phyloP scores from a whole-genome alignment of 1,140 invertebrate species.

The Saccostrea glomerata region DNA sequence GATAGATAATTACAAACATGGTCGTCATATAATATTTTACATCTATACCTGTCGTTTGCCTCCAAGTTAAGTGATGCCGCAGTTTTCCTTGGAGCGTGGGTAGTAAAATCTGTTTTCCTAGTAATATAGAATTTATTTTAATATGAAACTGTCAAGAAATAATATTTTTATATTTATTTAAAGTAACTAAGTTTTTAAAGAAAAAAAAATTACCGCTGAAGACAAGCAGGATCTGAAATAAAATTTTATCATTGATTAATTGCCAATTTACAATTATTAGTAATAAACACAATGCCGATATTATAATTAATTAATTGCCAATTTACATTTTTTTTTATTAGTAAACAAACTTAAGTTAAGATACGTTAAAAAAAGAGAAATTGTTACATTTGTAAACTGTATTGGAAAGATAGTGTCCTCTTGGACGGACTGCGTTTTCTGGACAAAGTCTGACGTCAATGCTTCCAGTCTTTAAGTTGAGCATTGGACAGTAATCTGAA shows the following conservation, averaged over 20 bases:
- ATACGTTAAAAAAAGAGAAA: not conserved
- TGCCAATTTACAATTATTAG: too few relatives aligned
- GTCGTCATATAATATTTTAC: too few relatives aligned
- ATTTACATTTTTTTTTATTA: not conserved
- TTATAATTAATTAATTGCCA: not conserved
- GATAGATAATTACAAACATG: too few relatives aligned
- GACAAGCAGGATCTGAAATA: conserved; percentile 27
- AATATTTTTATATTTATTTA: too few relatives aligned
- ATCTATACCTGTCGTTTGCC: too few relatives aligned
- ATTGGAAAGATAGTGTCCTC: conserved; percentile 1
- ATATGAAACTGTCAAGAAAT: too few relatives aligned
- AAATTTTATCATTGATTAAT: not conserved
- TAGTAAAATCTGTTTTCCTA: too few relatives aligned
- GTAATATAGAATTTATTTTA: too few relatives aligned
- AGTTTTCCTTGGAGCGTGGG: too few relatives aligned
- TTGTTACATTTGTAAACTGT: conserved; percentile 27
- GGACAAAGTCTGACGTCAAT: conserved; percentile 18
- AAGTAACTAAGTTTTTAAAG: not conserved
- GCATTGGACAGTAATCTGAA: conserved; percentile 7
- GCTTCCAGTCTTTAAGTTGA: not conserved
- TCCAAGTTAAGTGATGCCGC: too few relatives aligned
- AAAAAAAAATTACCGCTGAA: not conserved
- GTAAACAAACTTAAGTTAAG: not conserved
- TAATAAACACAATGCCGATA: not conserved
- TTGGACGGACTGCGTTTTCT: not conserved